These are phyloP conservation scores for Dicyrtoma fusca DNA, from an alignment of 2,888 invertebrate species.

Conservation along the genomic window DNA sequence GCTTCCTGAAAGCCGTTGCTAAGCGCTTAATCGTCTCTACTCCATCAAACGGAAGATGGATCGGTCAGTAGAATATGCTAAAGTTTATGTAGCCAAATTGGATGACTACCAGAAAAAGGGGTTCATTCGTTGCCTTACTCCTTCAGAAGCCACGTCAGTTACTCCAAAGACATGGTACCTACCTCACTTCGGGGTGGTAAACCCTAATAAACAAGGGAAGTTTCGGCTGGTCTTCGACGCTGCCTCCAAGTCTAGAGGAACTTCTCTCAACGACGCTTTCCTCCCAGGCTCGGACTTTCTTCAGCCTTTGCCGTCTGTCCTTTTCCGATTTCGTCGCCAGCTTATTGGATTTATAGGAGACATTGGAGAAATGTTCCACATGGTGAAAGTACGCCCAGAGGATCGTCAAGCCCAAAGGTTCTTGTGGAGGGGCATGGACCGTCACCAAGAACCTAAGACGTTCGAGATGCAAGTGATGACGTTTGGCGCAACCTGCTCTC, in stretches of 20 bases:
- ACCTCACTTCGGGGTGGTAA: slow-evolving; percentile 41
- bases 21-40: slow-evolving; percentile 11
- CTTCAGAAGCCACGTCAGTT: neutral
- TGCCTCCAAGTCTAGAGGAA: slow-evolving; percentile 29
- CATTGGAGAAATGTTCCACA: slow-evolving; percentile 47
- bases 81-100: too few relatives aligned
- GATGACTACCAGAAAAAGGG: slow-evolving; percentile 30
- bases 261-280: slow-evolving; percentile 36
- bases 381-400: slow-evolving; percentile 18
- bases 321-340: slow-evolving; percentile 42
- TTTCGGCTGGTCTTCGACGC: slow-evolving; percentile 46
- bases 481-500: slow-evolving; percentile 44
- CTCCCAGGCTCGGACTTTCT: slow-evolving; percentile 41
- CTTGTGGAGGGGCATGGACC: slow-evolving; percentile 40
- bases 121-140: slow-evolving; percentile 1
- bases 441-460: neutral
- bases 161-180: slow-evolving; percentile 40
- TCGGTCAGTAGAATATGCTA: slow-evolving; percentile 1
- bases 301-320: slow-evolving; percentile 24
- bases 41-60: slow-evolving; percentile 27
- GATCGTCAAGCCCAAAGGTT: slow-evolving; percentile 41
- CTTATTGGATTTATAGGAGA: slow-evolving; percentile 38
- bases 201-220: slow-evolving; percentile 38
- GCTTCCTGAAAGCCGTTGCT: slow-evolving; percentile 19
- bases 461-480: slow-evolving; percentile 38